A percentile compares a stretch with the other conserved stretches of the same genome.
phyloP scores from a whole-genome alignment of 2,113 vertebrate species.

The Oryzias melastigma region DNA sequence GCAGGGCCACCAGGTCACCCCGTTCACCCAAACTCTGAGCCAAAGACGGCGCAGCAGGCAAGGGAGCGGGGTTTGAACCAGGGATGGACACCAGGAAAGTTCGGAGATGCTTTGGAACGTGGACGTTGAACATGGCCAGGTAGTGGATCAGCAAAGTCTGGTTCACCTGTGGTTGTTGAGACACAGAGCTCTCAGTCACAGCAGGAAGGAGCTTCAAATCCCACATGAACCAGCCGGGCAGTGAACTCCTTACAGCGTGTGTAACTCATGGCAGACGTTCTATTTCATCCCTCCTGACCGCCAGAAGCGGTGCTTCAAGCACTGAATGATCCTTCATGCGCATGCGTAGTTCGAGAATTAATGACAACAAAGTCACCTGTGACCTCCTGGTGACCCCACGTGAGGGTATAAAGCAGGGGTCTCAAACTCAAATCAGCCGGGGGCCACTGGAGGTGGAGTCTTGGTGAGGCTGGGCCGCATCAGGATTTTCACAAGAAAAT shows the following conservation, averaged over 20 bases:
- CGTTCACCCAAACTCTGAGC: conserved; percentile 87
- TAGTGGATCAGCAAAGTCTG: conserved; percentile 94
- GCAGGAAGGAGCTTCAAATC: background rate
- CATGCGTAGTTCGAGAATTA: too few relatives aligned
- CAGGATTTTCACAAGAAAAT: too few relatives aligned
- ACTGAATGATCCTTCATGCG: too few relatives aligned
- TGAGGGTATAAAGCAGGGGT: too few relatives aligned
- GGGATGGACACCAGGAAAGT: conserved; percentile 93
- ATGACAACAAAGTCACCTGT: too few relatives aligned
- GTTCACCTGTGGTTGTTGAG: conserved; percentile 75
- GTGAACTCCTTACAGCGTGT: conserved; percentile 93
- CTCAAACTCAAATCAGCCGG: too few relatives aligned
- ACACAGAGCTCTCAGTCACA: background rate
- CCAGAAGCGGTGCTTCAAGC: too few relatives aligned
- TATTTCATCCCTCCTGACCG: too few relatives aligned
- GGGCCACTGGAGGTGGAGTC: too few relatives aligned
- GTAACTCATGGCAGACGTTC: too few relatives aligned
- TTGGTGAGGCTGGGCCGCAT: too few relatives aligned
- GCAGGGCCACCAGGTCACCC: conserved; percentile 86
- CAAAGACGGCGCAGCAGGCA: conserved; percentile 84
- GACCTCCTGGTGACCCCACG: too few relatives aligned
- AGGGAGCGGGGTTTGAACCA: conserved; percentile 84
- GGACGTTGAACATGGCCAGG: conserved; percentile 90
- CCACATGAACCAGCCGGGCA: conserved; percentile 75
- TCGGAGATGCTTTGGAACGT: conserved; percentile 86